Evolutionary conservation across 2,113 vertebrate species (phyloP).

Genomic region (Anarrhichthys ocellatus): DNA sequence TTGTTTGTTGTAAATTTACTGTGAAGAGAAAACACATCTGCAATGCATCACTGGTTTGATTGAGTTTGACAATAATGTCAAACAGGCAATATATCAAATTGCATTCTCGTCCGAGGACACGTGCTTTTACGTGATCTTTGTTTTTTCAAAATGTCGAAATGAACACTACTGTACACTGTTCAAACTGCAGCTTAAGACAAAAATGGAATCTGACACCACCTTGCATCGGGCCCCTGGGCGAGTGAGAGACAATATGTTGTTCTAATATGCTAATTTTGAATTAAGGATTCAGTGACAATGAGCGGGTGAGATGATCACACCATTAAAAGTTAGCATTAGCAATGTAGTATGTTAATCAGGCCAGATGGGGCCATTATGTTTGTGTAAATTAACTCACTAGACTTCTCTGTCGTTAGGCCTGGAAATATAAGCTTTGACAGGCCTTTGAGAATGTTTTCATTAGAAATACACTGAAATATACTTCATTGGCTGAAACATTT

Average conservation of each 20-base stretch:
- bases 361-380: conserved; percentile 78
- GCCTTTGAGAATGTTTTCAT: conserved; percentile 46
- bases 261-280: conserved; percentile 78
- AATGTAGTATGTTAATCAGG: conserved; percentile 75
- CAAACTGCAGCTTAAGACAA: conserved; percentile 47
- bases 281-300: conserved; percentile 79
- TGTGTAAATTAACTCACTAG: conserved; percentile 70
- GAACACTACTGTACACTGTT: conserved; percentile 35
- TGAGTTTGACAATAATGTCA: conserved; percentile 32
- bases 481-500: neutral
- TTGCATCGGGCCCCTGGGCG: conserved; percentile 58
- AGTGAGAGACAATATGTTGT: conserved; percentile 78
- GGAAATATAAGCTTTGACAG: conserved; percentile 50
- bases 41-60: conserved; percentile 27
- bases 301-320: conserved; percentile 76
- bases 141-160: conserved; percentile 8
- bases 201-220: conserved; percentile 70
- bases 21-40: neutral
- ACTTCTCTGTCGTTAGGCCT: conserved; percentile 55
- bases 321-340: conserved; percentile 82
- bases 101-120: conserved; percentile 17
- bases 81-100: conserved; percentile 20
- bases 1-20: conserved; percentile 3
- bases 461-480: conserved; percentile 17
- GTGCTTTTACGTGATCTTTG: conserved; percentile 10